Conservation (phyloP, 2,888 invertebrate genomes). For the Eumerus sabulonum region DNA sequence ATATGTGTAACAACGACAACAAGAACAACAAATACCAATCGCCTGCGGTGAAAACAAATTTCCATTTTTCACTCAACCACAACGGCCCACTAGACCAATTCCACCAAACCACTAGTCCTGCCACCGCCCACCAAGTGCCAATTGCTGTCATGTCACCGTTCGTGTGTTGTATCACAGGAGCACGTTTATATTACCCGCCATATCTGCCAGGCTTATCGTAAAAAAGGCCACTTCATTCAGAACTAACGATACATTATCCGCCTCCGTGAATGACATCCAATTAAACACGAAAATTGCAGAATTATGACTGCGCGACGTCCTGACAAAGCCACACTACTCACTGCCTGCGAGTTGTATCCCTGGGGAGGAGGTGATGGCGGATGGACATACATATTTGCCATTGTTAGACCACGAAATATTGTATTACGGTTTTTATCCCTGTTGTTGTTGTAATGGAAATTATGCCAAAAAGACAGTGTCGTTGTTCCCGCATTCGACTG, state of each 20-base stretch:
- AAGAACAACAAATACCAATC: no score
- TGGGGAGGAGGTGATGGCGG: no score
- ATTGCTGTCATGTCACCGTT: slow-evolving; percentile 2
- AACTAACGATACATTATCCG: slow-evolving; percentile 45
- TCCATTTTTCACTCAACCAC: not conserved
- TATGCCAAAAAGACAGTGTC: slow-evolving; percentile 62
- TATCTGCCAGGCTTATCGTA: slow-evolving; percentile 34
- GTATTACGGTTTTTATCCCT: no score
- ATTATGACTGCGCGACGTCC: slow-evolving; percentile 60
- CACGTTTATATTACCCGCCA: not conserved
- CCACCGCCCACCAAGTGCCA: slow-evolving; percentile 31
- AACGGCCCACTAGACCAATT: not conserved
- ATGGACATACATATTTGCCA: slow-evolving; percentile 30
- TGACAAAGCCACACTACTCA: slow-evolving; percentile 38
- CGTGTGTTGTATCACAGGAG: no score
- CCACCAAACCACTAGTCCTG: slow-evolving; percentile 21
- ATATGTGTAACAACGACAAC: no score
- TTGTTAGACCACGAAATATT: slow-evolving; percentile 62
- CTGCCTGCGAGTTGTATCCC: slow-evolving; percentile 9
- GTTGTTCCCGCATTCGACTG: slow-evolving; percentile 46
- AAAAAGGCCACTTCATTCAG: slow-evolving; percentile 18
- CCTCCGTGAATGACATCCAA: slow-evolving; percentile 53
- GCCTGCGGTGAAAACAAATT: not conserved
- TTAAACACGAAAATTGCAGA: slow-evolving; percentile 61
- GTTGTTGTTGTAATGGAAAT: slow-evolving; percentile 45